Conservation (phyloP, 2,797 vertebrate genomes). For the Ataeniobius toweri region DNA sequence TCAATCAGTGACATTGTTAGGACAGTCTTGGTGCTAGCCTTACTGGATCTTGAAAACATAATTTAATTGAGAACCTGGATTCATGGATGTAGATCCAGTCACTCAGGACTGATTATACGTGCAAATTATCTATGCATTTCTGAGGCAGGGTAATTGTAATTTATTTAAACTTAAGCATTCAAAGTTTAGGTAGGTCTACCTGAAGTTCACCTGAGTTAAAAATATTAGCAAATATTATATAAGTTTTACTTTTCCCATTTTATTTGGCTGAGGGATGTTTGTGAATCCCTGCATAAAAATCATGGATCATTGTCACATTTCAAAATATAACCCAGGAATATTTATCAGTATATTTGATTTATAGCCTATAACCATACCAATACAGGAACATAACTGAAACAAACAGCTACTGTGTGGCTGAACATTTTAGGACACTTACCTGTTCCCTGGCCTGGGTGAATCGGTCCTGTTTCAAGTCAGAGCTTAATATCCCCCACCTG, state of each 20-base stretch:
- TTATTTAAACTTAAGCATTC: neutral
- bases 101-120: neutral
- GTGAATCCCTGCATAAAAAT: too few species aligned
- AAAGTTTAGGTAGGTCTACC: neutral
- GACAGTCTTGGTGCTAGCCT: neutral
- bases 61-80: neutral
- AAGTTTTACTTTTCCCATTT: neutral
- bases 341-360: too few species aligned
- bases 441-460: constrained; percentile 11
- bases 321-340: too few species aligned
- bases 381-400: accelerated
- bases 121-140: neutral
- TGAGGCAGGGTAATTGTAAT: too few species aligned
- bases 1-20: constrained; percentile 7
- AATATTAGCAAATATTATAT: neutral
- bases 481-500: constrained; percentile 39
- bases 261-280: neutral
- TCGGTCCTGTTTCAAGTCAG: constrained; percentile 15
- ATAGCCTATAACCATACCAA: neutral
- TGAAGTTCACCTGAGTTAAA: neutral
- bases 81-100: neutral
- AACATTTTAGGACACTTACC: constrained; percentile 32
- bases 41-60: constrained; percentile 1
- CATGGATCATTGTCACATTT: too few species aligned
- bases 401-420: neutral